Evolutionary conservation across 2,797 vertebrate species (phyloP).

Genomic region (Acrocephalus scirpaceus): DNA sequence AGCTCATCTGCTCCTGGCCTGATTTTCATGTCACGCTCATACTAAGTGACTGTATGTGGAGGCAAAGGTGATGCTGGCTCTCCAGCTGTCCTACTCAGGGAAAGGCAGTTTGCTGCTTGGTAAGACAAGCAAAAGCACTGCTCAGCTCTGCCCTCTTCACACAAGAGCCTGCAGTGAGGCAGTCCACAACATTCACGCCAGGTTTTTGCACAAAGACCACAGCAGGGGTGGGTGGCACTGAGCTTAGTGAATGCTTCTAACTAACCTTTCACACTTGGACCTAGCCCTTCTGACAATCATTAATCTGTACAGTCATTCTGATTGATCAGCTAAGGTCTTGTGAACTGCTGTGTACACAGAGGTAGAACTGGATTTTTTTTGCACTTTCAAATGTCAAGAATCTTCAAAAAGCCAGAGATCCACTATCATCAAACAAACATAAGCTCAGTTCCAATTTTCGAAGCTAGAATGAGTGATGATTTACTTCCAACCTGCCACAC

Average conservation of each 20-base stretch:
- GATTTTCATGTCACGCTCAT: accelerated
- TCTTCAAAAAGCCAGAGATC: not conserved
- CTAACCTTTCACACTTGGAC: constrained; percentile 19
- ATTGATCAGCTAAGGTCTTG: not conserved
- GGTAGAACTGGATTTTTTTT: not conserved
- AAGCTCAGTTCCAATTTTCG: not conserved
- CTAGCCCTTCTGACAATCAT: constrained; percentile 15
- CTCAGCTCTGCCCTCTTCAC: not conserved
- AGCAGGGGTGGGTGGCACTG: not conserved
- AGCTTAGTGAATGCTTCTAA: not conserved
- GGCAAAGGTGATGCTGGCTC: not conserved
- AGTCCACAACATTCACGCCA: not conserved
- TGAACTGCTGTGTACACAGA: not conserved
- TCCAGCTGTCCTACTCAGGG: accelerated
- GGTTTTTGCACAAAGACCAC: not conserved
- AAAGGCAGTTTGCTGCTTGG: not conserved
- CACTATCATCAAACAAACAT: accelerated
- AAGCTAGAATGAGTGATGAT: not conserved
- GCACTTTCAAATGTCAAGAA: not conserved
- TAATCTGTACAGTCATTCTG: not conserved
- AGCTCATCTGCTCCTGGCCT: not conserved
- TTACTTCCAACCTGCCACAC: not conserved
- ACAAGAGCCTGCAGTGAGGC: not conserved
- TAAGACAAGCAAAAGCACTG: not conserved
- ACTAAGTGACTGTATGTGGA: accelerated